phyloP scores from a whole-genome alignment of 1,140 invertebrate genomes.

The Tetragonula clypearis region DNA sequence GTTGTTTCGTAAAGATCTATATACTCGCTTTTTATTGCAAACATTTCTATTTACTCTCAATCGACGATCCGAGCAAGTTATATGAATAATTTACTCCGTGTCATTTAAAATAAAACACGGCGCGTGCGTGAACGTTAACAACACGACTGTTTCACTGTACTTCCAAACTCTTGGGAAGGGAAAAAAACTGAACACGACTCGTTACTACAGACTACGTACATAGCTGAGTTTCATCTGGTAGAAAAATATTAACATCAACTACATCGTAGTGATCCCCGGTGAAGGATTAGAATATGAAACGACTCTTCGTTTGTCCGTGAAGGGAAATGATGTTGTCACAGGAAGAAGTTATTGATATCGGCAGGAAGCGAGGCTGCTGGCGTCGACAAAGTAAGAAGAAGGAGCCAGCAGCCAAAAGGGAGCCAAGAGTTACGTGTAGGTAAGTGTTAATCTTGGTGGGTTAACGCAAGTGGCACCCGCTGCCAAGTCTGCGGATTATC shows the following conservation, averaged over 20 bases:
- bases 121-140: neutral
- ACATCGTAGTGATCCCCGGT: neutral
- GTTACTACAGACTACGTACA: too few relatives aligned
- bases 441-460: conserved; percentile 82
- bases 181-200: conserved; percentile 53
- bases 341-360: conserved; percentile 65
- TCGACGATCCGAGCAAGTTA: too few relatives aligned
- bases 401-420: conserved; percentile 61
- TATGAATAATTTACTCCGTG: too few relatives aligned
- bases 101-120: too few relatives aligned
- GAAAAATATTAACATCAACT: conserved; percentile 20
- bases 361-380: conserved; percentile 52
- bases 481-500: conserved; percentile 82
- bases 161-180: neutral
- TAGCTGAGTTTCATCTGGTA: conserved; percentile 16
- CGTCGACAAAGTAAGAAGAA: conserved; percentile 53
- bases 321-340: conserved; percentile 52
- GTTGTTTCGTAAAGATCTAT: too few relatives aligned
- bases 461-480: conserved; percentile 78
- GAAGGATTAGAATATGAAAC: neutral
- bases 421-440: conserved; percentile 78
- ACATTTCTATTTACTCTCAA: too few relatives aligned
- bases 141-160: conserved; percentile 10
- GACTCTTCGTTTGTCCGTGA: conserved; percentile 35
- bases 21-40: too few relatives aligned